A percentile compares a stretch with the other conserved stretches of the same genome.
phyloP scores from a whole-genome alignment of 2,797 vertebrate species.

The Darevskia nairensis region DNA sequence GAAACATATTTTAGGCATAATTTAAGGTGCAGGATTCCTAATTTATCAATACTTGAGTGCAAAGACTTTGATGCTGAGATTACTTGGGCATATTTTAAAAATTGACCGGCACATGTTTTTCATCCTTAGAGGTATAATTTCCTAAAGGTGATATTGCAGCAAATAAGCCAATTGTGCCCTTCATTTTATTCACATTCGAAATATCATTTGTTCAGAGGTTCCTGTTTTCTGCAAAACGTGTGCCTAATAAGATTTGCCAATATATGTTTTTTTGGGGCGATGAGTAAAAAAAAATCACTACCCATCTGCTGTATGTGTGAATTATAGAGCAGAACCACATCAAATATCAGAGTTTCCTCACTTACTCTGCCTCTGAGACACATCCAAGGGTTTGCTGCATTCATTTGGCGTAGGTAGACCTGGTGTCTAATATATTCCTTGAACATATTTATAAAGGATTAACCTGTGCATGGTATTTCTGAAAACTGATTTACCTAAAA shows the following conservation, averaged over 20 bases:
- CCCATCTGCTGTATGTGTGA: constrained; percentile 60
- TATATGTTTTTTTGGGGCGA: constrained; percentile 54
- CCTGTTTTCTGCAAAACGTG: constrained; percentile 62
- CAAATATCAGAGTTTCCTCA: constrained; percentile 55
- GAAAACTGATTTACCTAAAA: constrained; percentile 69
- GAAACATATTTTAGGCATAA: constrained; percentile 28
- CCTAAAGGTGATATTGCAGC: constrained; percentile 47
- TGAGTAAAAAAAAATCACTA: constrained; percentile 57
- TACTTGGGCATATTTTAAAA: constrained; percentile 51
- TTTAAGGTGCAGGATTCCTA: background rate
- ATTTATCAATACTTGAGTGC: constrained; percentile 57
- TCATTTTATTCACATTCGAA: constrained; percentile 42
- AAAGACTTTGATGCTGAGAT: constrained; percentile 41
- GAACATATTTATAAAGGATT: constrained; percentile 72
- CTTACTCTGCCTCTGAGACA: constrained; percentile 56
- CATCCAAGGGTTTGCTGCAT: constrained; percentile 57
- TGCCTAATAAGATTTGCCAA: constrained; percentile 64
- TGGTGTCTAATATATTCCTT: constrained; percentile 71
- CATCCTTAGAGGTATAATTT: constrained; percentile 43
- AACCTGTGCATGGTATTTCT: constrained; percentile 63
- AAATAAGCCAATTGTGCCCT: constrained; percentile 31
- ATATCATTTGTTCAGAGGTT: constrained; percentile 53
- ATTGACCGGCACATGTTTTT: background rate
- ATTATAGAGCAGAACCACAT: constrained; percentile 62
- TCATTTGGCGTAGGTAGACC: constrained; percentile 60